Percentiles rank a stretch among this genome's conserved stretches.
phyloP scores from a whole-genome alignment of 2,113 vertebrate species.

The Phalacrocorax pelagicus region DNA sequence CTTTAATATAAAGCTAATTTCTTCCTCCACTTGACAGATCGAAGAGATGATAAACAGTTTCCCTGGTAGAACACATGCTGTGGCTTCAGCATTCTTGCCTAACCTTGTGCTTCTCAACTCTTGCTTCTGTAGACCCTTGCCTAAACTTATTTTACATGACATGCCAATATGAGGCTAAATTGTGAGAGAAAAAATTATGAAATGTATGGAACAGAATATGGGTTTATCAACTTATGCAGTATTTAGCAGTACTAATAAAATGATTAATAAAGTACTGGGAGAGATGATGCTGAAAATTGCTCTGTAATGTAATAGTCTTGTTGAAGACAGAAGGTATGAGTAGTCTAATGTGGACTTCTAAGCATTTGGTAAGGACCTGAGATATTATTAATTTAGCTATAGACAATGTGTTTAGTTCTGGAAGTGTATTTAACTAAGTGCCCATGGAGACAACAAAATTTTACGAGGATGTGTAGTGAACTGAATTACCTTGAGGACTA shows the following conservation, averaged over 20 bases:
- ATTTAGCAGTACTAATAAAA: background rate
- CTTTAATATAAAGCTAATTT: background rate
- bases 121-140: background rate
- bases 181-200: background rate
- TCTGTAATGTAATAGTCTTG: background rate
- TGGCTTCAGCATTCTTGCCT: background rate
- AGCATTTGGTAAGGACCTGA: background rate
- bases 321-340: background rate
- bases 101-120: background rate
- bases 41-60: background rate
- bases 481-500: background rate
- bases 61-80: background rate
- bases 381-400: background rate
- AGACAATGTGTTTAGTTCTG: background rate
- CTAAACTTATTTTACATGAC: conserved; percentile 39
- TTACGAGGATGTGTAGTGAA: background rate
- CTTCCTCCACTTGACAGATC: background rate
- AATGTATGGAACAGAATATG: background rate
- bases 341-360: background rate
- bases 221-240: background rate
- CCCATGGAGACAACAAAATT: background rate
- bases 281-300: background rate
- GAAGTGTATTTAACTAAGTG: background rate
- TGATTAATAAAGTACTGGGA: background rate
- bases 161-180: background rate